Evolutionary conservation across 1,140 invertebrate species (phyloP), one percentile per base, ranked within the genome.

Genomic region (Drosophila rhopaloa): DNA sequence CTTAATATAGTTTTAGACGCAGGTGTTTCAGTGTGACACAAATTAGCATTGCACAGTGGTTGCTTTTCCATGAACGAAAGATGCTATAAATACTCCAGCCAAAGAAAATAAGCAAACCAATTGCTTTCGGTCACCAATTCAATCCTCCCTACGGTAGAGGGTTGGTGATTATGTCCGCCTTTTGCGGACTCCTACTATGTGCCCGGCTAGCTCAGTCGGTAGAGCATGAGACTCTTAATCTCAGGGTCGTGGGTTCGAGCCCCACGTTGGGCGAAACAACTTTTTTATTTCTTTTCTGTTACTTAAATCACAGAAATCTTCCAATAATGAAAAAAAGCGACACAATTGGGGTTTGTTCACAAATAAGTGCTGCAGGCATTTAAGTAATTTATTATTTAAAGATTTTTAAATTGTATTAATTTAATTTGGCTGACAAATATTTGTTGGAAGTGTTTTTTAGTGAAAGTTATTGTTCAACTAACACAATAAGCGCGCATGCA

Each of bases 191-290:
- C 0, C 0, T 48, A 82, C 71, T 43, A 90, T 80, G 50, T 73
- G 95, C 95, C 95, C 95, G 95, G 95, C 95, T 96, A 96, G 95
- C 95, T 96, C 95, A 96, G 95, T 97, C 96, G 96, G 96, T 96
- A 96, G 96, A 97, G 96, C 96, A 97, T 96, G 96, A 96, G 96
- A 96, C 96, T 96, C 96, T 96, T 97, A 97, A 97, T 96, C 96
- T 96, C 96, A 96, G 96, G 96, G 96, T 96, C 96, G 96, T 96
- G 96, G 96, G 96, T 96, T 96, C 96, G 96, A 96, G 96, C 95
- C 96, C 96, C 95, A 96, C 96, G 95, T 96, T 96, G 96, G 96
- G 96, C 95, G 95, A 53, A 89, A 50, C 29, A 4, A 73, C 91
- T 91, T 93, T 80, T 79, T 79, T 91, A 6, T 10, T 32, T n/a